phyloP scores from a whole-genome alignment of 2,888 invertebrate genomes.

The Alloscopus bannaensis region DNA sequence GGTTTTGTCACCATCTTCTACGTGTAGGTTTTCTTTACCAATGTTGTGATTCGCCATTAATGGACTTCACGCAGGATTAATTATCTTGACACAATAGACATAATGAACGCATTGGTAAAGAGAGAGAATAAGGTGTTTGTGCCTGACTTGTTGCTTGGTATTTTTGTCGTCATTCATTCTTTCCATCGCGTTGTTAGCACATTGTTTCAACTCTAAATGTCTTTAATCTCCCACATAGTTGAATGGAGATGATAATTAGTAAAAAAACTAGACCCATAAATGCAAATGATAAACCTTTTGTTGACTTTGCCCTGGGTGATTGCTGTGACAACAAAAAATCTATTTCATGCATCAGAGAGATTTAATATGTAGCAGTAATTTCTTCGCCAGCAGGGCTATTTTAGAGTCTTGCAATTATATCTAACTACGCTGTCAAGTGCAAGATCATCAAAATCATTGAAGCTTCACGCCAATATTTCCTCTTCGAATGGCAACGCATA shows the following conservation, averaged over 20 bases:
- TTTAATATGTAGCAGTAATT: no score
- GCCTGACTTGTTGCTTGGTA: slow-evolving; percentile 25
- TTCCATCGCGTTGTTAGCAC: slow-evolving; percentile 8
- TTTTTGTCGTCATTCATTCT: slow-evolving; percentile 16
- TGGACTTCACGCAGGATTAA: slow-evolving; percentile 54
- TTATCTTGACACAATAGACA: slow-evolving; percentile 35
- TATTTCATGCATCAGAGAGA: no score
- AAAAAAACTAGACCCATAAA: slow-evolving; percentile 6
- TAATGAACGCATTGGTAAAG: slow-evolving; percentile 40
- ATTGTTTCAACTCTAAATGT: slow-evolving; percentile 8
- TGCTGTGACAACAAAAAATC: no score
- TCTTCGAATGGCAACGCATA: no score
- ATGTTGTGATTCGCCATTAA: slow-evolving; percentile 50
- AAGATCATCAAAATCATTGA: no score
- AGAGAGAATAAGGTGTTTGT: no score
- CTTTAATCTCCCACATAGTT: slow-evolving; percentile 2
- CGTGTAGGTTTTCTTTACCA: no score
- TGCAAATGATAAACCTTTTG: slow-evolving; percentile 19
- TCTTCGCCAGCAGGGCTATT: no score
- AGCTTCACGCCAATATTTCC: no score
- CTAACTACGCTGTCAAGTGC: no score
- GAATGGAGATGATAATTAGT: no score
- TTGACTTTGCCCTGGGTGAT: slow-evolving; percentile 21
- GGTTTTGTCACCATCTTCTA: slow-evolving; percentile 18
- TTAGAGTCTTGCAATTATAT: no score